Percentiles rank a stretch among this genome's conserved stretches.
phyloP scores from a whole-genome alignment of 2,113 vertebrate genomes.

The Takifugu flavidus region DNA sequence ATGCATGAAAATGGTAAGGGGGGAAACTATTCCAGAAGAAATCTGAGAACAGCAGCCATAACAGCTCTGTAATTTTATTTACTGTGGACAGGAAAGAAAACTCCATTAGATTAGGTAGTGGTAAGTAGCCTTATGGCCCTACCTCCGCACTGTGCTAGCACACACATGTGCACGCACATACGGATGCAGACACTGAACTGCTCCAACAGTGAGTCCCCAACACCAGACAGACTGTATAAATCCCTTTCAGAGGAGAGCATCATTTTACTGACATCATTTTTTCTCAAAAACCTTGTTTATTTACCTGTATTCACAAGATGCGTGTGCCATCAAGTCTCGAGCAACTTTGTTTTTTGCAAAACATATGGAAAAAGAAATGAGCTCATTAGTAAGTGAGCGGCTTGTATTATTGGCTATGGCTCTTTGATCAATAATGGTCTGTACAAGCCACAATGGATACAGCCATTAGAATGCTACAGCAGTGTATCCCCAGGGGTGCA shows the following conservation, averaged over 20 bases:
- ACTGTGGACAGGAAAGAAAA: slow-evolving; percentile 54
- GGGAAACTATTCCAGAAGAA: slow-evolving; percentile 47
- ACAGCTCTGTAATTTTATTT: slow-evolving; percentile 68
- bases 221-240: background rate
- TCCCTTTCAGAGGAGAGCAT: background rate
- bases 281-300: background rate
- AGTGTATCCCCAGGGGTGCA: slow-evolving; percentile 51
- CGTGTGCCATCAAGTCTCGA: slow-evolving; percentile 6
- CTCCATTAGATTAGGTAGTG: slow-evolving; percentile 61
- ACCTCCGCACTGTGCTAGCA: slow-evolving; percentile 47
- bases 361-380: slow-evolving; percentile 41
- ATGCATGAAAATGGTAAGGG: slow-evolving; percentile 14
- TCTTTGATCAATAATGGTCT: slow-evolving; percentile 65
- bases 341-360: slow-evolving; percentile 14
- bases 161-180: slow-evolving; percentile 19
- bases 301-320: background rate
- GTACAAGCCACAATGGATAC: slow-evolving; percentile 66
- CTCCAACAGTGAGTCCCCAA: slow-evolving; percentile 11
- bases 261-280: no score
- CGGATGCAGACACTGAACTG: slow-evolving; percentile 16
- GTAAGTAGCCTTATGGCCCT: slow-evolving; percentile 37
- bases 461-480: slow-evolving; percentile 65
- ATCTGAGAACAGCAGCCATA: slow-evolving; percentile 64
- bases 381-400: slow-evolving; percentile 44
- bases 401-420: slow-evolving; percentile 54